Conservation (phyloP, 2,888 invertebrate genomes). For the Drosophila sordidapex region DNA sequence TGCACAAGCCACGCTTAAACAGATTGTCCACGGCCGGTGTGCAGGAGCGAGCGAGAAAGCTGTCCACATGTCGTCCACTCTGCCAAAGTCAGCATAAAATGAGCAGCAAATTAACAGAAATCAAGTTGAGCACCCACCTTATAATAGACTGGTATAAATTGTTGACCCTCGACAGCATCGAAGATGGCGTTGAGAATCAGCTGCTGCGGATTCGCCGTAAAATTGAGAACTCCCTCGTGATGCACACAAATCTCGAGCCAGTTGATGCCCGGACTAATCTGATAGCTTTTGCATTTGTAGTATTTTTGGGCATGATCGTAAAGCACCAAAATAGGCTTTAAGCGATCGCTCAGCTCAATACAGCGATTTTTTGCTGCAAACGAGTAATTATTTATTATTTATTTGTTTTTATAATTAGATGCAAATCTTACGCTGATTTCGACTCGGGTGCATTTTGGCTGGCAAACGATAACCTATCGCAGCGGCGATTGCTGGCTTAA, state of each 20-base stretch:
- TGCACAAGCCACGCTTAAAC: conserved; percentile 68
- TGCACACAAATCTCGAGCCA: conserved; percentile 80
- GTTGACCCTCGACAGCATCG: conserved; percentile 72
- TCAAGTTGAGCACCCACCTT: conserved; percentile 50
- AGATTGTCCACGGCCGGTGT: conserved; percentile 78
- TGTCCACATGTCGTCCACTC: conserved; percentile 70
- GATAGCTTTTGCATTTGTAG: conserved; percentile 68
- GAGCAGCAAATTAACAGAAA: background rate
- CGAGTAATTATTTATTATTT: background rate
- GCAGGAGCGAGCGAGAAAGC: conserved; percentile 78
- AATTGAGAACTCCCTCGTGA: conserved; percentile 69
- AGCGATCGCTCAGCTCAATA: conserved; percentile 38
- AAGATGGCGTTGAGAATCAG: conserved; percentile 73
- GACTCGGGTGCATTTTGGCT: conserved; percentile 13
- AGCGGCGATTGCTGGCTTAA: background rate
- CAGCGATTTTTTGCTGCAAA: conserved; percentile 30
- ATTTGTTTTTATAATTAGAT: background rate
- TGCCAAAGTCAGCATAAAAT: conserved; percentile 30
- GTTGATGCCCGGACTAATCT: conserved; percentile 53
- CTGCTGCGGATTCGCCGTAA: conserved; percentile 49
- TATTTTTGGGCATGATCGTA: conserved; percentile 63
- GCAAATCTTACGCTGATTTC: conserved; percentile 20
- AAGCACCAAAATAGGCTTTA: conserved; percentile 68
- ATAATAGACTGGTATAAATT: conserved; percentile 80
- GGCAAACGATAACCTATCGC: background rate